phyloP scores from a whole-genome alignment of 2,888 invertebrate species.

The Eristalis arbustorum region DNA sequence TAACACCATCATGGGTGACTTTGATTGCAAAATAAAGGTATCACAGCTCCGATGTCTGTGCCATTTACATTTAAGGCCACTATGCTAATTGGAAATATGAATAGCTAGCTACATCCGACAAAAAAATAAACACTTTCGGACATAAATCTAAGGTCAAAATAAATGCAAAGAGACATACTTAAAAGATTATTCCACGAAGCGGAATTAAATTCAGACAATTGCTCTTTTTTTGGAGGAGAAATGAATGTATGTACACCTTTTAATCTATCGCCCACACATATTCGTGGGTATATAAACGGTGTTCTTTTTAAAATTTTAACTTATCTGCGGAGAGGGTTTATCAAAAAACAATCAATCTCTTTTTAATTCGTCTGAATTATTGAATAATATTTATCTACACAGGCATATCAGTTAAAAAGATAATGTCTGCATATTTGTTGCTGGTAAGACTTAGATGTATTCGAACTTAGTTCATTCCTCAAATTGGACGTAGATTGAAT shows the following conservation, averaged over 20 bases:
- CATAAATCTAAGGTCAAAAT: not conserved
- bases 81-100: not conserved
- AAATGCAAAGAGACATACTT: no score
- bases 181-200: no score
- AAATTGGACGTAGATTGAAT: constrained; percentile 71
- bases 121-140: not conserved
- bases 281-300: no score
- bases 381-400: not conserved
- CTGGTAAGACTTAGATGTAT: no score
- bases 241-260: not conserved
- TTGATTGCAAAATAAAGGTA: not conserved
- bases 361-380: not conserved
- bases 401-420: not conserved
- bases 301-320: not conserved
- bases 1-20: not conserved
- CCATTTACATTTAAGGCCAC: not conserved
- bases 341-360: not conserved
- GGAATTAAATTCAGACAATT: not conserved
- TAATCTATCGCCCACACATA: not conserved
- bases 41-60: not conserved
- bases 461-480: no score
- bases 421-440: not conserved
- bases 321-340: not conserved
- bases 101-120: not conserved
- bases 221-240: not conserved